phyloP scores from a whole-genome alignment of 2,888 invertebrate genomes.

The Geotrupes spiniger region DNA sequence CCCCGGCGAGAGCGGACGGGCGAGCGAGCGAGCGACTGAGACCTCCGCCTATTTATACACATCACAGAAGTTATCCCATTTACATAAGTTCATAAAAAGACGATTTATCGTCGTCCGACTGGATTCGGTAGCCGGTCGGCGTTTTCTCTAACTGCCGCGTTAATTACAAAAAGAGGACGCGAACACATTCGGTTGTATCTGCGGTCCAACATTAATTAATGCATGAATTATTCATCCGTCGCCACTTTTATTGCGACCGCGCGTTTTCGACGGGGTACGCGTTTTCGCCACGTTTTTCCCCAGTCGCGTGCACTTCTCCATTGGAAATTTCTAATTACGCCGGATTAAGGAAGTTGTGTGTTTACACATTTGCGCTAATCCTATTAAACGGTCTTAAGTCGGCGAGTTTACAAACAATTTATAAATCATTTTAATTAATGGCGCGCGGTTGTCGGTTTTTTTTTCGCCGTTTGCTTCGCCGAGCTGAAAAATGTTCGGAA shows the following conservation, averaged over 20 bases:
- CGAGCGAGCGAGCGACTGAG: background rate
- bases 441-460: constrained; percentile 1
- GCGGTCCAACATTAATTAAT: constrained; percentile 20
- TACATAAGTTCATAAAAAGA: constrained; percentile 42
- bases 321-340: too few species aligned
- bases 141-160: constrained; percentile 43
- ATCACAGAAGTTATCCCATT: constrained; percentile 23
- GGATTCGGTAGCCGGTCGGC: constrained; percentile 45
- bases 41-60: constrained; percentile 18
- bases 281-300: background rate
- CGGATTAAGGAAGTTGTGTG: too few species aligned
- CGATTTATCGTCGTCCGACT: constrained; percentile 48
- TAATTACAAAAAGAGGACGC: constrained; percentile 32
- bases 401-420: constrained; percentile 1
- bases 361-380: too few species aligned
- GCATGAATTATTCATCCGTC: constrained; percentile 21
- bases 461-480: too few species aligned
- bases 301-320: too few species aligned
- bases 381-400: background rate
- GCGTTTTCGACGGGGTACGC: background rate
- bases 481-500: too few species aligned
- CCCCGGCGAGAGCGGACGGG: too few species aligned
- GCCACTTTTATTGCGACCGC: constrained; percentile 1
- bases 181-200: constrained; percentile 6
- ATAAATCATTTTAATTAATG: constrained; percentile 3